Evolutionary conservation across 1,140 invertebrate species (phyloP), one percentile per base, ranked within the genome.

Genomic region (Gonatopus flavifemur): DNA sequence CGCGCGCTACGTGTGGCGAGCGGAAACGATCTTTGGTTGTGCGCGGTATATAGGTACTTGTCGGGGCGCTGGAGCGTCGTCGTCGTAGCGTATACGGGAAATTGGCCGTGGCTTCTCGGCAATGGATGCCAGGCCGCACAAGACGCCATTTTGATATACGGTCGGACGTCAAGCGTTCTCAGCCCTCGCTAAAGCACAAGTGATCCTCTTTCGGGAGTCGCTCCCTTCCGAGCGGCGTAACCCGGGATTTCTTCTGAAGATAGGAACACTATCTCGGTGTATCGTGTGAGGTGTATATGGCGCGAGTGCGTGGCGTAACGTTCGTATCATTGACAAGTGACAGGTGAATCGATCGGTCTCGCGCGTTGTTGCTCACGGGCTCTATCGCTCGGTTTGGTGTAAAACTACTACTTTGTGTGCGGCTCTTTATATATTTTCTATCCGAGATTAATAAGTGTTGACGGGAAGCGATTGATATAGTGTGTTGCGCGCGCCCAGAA

Each of bases 121-220:
- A 63, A 70, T 70, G 66, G 66, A 69, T 69, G 66, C 66, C 62
- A 63, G 64, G 59, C 64, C 59, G 67, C 55, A 55, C 62, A 67
- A 50, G 68, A 68, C 67, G 72, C 72, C 72, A 75, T 75, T 74
- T 75, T 75, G 72, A 75, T 73, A 70, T 75, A 72, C 67, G 68
- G 59, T 59, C 60, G 56, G 63, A 67, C 69, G 66, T 71, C 67
- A 70, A 64, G 65, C 58, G 66, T 52, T 64, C 45, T 62, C 57
- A 49, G 28, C 38, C 10, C 35, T 56, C 44, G 56, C 52, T 46
- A 45, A 56, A 53, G 51, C 49, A 53, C 55, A 59, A 52, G 62
- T 62, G 57, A n/a, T n/a, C n/a, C n/a, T n/a, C 28, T 57, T 45
- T 44, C 46, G 42, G 31, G 62, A 55, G 52, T 61, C 56, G 55